These are phyloP conservation scores for Anas bahamensis DNA, from an alignment of 2,797 vertebrate species.

Conservation along the genomic window DNA sequence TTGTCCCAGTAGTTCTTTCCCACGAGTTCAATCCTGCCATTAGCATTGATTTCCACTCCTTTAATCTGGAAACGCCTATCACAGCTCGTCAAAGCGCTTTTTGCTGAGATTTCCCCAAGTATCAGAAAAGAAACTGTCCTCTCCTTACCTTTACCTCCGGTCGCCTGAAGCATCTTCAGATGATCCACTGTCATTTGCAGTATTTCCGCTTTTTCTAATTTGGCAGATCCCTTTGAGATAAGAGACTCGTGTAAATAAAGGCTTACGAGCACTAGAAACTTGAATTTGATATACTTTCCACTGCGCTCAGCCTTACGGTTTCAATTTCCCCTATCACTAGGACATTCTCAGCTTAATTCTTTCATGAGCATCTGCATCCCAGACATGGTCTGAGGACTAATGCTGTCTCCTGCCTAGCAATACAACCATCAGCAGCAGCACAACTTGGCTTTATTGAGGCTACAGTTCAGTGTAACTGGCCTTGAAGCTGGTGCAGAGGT, in stretches of 20 bases:
- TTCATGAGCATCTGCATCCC: constrained; percentile 57
- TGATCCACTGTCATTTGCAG: constrained; percentile 98
- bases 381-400: constrained; percentile 45
- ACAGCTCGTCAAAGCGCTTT: constrained; percentile 78
- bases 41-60: constrained; percentile 88
- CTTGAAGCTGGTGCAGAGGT: background rate
- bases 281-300: constrained; percentile 58
- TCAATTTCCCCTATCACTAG: constrained; percentile 65
- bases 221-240: constrained; percentile 90
- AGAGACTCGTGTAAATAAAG: constrained; percentile 64
- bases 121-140: background rate
- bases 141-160: constrained; percentile 91
- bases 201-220: constrained; percentile 97
- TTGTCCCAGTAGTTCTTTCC: constrained; percentile 91
- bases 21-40: constrained; percentile 91
- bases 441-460: background rate
- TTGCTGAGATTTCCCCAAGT: constrained; percentile 69
- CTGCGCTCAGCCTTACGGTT: constrained; percentile 54
- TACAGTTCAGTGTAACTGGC: background rate
- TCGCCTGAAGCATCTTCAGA: constrained; percentile 94
- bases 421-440: background rate
- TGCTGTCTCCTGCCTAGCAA: background rate
- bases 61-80: constrained; percentile 82
- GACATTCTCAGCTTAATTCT: constrained; percentile 63
- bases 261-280: constrained; percentile 60